A percentile compares a stretch with the other conserved stretches of the same genome.
Conservation (phyloP, 2,888 invertebrate species). For the Clitarchus hookeri region DNA sequence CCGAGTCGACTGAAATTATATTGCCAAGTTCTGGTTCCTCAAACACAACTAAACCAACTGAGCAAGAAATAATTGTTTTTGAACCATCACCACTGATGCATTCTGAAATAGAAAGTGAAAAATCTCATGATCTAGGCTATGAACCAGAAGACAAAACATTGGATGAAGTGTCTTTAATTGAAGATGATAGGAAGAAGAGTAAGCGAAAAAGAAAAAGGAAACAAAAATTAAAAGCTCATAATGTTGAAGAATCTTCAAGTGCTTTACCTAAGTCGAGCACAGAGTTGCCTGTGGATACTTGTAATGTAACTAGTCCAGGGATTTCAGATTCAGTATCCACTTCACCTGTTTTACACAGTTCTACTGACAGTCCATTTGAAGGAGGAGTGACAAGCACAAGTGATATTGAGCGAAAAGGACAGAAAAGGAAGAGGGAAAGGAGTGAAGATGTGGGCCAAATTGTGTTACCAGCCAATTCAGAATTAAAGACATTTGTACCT, state of each 20-base stretch:
- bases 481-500: slow-evolving; percentile 28
- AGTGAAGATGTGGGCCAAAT: neutral
- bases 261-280: slow-evolving; percentile 6
- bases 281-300: neutral
- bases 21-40: slow-evolving; percentile 58
- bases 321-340: neutral
- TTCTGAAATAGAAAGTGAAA: slow-evolving; percentile 53
- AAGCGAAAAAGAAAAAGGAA: slow-evolving; percentile 58
- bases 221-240: slow-evolving; percentile 57
- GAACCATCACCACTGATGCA: slow-evolving; percentile 50
- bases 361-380: neutral
- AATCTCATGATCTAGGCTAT: slow-evolving; percentile 68
- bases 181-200: slow-evolving; percentile 59
- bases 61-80: slow-evolving; percentile 52
- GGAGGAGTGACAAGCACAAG: neutral
- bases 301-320: slow-evolving; percentile 17
- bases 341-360: neutral
- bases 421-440: slow-evolving; percentile 42
- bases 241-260: slow-evolving; percentile 51
- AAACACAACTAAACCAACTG: slow-evolving; percentile 59
- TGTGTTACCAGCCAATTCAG: slow-evolving; percentile 28
- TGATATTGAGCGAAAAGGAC: neutral
- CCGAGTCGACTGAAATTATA: slow-evolving; percentile 60
- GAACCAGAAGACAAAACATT: slow-evolving; percentile 71
- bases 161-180: slow-evolving; percentile 55